These are phyloP conservation scores for Ptilorrhoa leucosticta DNA, from an alignment of 2,113 vertebrate genomes.

Conservation along the genomic window DNA sequence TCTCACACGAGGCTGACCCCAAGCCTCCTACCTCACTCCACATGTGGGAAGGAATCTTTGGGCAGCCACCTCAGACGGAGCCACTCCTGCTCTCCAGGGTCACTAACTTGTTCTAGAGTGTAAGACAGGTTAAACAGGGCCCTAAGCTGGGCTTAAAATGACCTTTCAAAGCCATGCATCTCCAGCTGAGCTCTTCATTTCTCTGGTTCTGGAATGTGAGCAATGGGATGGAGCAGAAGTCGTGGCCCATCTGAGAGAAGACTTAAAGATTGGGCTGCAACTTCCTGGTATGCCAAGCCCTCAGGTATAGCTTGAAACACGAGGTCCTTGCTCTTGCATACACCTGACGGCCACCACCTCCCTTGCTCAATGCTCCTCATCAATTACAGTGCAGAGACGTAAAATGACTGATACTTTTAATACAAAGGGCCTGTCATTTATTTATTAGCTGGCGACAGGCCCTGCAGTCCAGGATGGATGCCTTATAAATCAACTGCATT, in stretches of 20 bases:
- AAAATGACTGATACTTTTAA: slow-evolving; percentile 82
- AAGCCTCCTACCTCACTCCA: neutral
- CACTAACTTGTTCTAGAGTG: neutral
- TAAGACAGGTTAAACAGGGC: neutral
- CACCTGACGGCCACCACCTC: neutral
- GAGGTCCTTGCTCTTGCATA: neutral
- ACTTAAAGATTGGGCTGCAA: neutral
- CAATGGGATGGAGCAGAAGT: neutral
- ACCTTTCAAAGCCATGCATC: neutral
- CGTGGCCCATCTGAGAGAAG: neutral
- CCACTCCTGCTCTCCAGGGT: neutral
- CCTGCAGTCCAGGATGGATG: slow-evolving; percentile 73
- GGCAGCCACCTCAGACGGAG: neutral
- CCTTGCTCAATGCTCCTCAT: neutral
- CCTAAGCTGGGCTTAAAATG: neutral
- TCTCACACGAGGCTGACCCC: neutral
- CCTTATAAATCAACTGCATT: slow-evolving; percentile 88
- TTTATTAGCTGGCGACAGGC: slow-evolving; percentile 84
- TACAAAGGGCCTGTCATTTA: slow-evolving; percentile 84
- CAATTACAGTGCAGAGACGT: slow-evolving; percentile 66
- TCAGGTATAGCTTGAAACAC: neutral
- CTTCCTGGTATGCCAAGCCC: neutral
- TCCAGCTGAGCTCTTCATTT: neutral
- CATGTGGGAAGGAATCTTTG: neutral
- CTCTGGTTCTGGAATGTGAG: neutral